Evolutionary conservation across 35 echinoderm and acorn worm genomes (phyloP), one percentile per base, ranked within the genome.

Genomic region (Stichopus chloronotus): DNA sequence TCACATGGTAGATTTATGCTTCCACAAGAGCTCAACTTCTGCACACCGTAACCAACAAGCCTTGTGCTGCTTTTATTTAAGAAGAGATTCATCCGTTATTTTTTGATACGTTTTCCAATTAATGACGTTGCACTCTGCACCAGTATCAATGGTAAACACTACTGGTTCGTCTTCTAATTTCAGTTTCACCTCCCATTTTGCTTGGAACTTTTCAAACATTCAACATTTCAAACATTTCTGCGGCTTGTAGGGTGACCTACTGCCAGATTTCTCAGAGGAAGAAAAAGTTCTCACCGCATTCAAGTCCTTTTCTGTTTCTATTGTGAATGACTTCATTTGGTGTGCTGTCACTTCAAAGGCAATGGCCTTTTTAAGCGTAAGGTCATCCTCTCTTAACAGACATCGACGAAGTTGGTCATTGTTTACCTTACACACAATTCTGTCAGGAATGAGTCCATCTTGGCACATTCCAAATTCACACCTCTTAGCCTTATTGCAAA

Each of bases 61-160:
- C 21, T 86, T 19, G 56, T 19, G 6, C 8, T 24, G 23, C 12
- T 58, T 81, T 54, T 58, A n/a, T n/a, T n/a, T n/a, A 57, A 0
- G 6, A 5, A 58, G 56, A 58, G 56, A 6, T 58, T 87, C 1
- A 8, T 20, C 23, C 1, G 78, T 81, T 1, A 81, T 30, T 86
- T 20, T 7, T 86, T 25, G 59, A n/a, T 86, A 72, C 5, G 52
- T 71, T 4, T 87, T 20, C 5, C 61, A 13, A n/a, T 30, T n/a
- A 10, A 93, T 84, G 56, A 93, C 79, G 81, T 93, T 93, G 53
- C 92, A 93, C 65, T 93, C 24, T 6, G 92, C 92, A 63, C 92
- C 81, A 7, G 92, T 93, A 25, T 87, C 92, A 53, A 87, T 58
- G 2, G 55, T 87, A 19, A 87, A 87, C 2, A 7, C 19, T 14